Evolutionary conservation across 2,113 vertebrate species (phyloP).

Genomic region (Suricata suricatta): DNA sequence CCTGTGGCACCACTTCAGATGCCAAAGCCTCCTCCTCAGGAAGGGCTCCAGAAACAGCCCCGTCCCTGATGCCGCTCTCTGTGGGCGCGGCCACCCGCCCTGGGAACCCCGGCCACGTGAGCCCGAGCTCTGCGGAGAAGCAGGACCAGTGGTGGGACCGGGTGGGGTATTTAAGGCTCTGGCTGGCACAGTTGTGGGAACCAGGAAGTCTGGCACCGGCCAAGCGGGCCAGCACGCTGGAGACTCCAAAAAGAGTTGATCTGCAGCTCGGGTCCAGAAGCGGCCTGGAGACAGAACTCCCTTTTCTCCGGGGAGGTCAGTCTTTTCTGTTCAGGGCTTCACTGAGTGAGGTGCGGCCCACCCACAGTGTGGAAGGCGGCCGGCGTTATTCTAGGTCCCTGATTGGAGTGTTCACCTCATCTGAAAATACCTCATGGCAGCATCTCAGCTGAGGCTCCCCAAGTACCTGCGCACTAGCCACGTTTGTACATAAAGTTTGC

Average conservation of each 20-base stretch:
- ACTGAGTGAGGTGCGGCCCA: too few relatives aligned
- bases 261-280: background rate
- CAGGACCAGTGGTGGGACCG: fast-evolving
- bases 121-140: background rate
- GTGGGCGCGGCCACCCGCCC: background rate
- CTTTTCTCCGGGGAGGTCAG: background rate
- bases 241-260: background rate
- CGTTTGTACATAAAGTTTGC: background rate
- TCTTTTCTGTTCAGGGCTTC: too few relatives aligned
- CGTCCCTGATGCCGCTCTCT: too few relatives aligned
- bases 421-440: background rate
- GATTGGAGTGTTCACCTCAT: background rate
- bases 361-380: too few relatives aligned
- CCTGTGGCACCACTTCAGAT: background rate
- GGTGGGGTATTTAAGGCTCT: background rate
- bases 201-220: background rate
- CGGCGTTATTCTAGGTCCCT: background rate
- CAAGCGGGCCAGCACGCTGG: background rate
- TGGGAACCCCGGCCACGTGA: background rate
- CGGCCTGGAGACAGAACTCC: background rate
- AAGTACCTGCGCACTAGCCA: background rate
- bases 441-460: background rate
- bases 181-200: background rate
- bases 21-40: background rate
- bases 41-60: background rate